These are phyloP conservation scores for Dryoscopus gambensis DNA, from an alignment of 2,113 vertebrate species.

Conservation along the genomic window DNA sequence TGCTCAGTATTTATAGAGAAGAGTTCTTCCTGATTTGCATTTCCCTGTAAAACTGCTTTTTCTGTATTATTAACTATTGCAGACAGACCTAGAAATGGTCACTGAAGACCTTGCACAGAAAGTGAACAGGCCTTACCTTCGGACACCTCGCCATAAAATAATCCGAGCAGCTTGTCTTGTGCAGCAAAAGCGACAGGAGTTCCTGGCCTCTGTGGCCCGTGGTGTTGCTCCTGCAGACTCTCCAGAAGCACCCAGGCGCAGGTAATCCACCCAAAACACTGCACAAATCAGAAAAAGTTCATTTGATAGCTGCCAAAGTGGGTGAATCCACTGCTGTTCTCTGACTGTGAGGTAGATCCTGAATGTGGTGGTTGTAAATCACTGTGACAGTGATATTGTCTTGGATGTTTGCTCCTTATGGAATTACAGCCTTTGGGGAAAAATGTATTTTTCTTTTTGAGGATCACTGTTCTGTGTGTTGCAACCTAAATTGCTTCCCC, in stretches of 20 bases:
- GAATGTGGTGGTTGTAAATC: neutral
- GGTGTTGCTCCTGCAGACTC: conserved; percentile 97
- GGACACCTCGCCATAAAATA: conserved; percentile 96
- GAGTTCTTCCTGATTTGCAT: neutral
- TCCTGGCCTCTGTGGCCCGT: conserved; percentile 92
- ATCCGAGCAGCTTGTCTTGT: conserved; percentile 95
- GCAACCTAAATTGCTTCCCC: neutral
- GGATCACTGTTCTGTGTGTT: neutral
- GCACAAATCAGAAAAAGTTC: neutral
- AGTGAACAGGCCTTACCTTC: conserved; percentile 96
- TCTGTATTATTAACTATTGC: neutral
- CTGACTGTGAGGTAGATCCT: neutral
- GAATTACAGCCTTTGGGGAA: neutral
- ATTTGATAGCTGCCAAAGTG: neutral
- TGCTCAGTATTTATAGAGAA: neutral
- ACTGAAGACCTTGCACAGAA: conserved; percentile 98
- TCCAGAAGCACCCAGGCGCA: conserved; percentile 90
- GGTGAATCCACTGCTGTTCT: neutral
- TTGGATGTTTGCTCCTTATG: neutral
- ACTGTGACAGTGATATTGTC: neutral
- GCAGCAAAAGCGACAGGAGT: conserved; percentile 96
- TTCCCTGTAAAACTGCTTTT: neutral
- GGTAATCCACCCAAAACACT: conserved; percentile 66
- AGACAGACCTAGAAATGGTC: conserved; percentile 99
- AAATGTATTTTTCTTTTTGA: neutral